A percentile compares a stretch with the other conserved stretches of the same genome.
Evolutionary conservation across 2,888 invertebrate genomes (phyloP).

Genomic region (Meloe dianella): DNA sequence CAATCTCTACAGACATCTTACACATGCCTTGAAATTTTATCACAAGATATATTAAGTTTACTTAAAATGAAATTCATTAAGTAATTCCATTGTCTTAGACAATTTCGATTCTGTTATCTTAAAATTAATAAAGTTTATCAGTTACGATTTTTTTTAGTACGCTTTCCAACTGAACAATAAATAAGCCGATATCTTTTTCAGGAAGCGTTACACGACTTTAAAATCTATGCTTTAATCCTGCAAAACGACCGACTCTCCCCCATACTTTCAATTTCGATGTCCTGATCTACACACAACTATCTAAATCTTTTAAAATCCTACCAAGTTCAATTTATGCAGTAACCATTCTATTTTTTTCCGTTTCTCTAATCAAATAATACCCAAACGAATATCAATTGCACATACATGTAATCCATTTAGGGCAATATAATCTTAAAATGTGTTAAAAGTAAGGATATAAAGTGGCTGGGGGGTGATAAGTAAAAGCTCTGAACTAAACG

Average conservation of each 20-base stretch:
- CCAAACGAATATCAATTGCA: slow-evolving; percentile 6
- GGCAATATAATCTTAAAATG: slow-evolving; percentile 48
- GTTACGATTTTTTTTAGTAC: neutral
- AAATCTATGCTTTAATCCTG: slow-evolving; percentile 41
- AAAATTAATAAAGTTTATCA: slow-evolving; percentile 6
- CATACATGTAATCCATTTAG: slow-evolving; percentile 40
- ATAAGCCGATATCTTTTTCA: slow-evolving; percentile 36
- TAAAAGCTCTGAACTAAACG: slow-evolving; percentile 48
- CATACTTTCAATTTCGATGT: slow-evolving; percentile 49
- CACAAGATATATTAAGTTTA: slow-evolving; percentile 28
- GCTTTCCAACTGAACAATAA: slow-evolving; percentile 23
- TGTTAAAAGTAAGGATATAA: slow-evolving; percentile 45
- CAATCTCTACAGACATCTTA: slow-evolving; percentile 25
- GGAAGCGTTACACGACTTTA: slow-evolving; percentile 28
- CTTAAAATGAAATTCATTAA: slow-evolving; percentile 17
- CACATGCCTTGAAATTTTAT: slow-evolving; percentile 22
- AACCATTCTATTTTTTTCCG: neutral
- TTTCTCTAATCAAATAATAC: neutral
- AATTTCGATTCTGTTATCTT: slow-evolving; percentile 2
- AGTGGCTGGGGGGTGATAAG: slow-evolving; percentile 43
- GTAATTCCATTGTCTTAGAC: neutral
- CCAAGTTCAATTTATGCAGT: neutral
- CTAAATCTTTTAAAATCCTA: slow-evolving; percentile 42
- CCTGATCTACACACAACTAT: slow-evolving; percentile 39
- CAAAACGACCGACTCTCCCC: slow-evolving; percentile 41